Base-by-base conservation (phyloP, 2,888 invertebrate species). In the Cephus pygmeus region DNA sequence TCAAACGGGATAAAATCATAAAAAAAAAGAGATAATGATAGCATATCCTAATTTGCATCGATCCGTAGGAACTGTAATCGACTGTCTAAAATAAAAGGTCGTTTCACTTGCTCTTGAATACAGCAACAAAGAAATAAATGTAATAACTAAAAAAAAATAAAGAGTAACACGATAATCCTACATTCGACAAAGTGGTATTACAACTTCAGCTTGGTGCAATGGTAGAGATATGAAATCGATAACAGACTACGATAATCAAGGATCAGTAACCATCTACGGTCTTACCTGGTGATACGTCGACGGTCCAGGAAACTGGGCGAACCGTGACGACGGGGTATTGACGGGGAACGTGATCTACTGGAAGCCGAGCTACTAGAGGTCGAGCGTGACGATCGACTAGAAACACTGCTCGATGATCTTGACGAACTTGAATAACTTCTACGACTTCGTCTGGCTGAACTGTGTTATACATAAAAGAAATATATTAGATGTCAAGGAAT, bases 231-330 rank as follows among this genome's bases (percentile, higher is more conserved):
- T 79, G 56, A 56, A 56, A 56, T 56, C 56, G 23, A 56, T 75
- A 79, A 75, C 76, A 34, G 36, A 76, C 69, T 69, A 79, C 76
- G 77, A 73, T 80, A 71, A 75, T 73, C 69, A 75, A 77, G 76
- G 34, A 71, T 75, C 69, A 74, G 15, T 15, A 36, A 31, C 34
- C 31, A 79, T 73, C 34, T 80, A 69, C 69, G 76, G 75, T 69
- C 83, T 92, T 95, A 98, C 98, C 98, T 98, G 86, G 98, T 98
- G 88, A 98, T 98, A 85, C 98, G 94, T 79, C 98, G 94, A 86
- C 98, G 94, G 92, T 98, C 98, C 81, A 98, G 93, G 92, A 98
- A 98, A 92, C 97, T 97, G 33, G 98, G 98, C 79, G 98, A 98
- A 73, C 98, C 98, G 86, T 96, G 96, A 81, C 98, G 94, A 79